Percentiles rank a stretch among this genome's conserved stretches.
These are phyloP conservation scores for Drosophila melanocephala DNA, from an alignment of 2,888 invertebrate species.

Conservation along the genomic window DNA sequence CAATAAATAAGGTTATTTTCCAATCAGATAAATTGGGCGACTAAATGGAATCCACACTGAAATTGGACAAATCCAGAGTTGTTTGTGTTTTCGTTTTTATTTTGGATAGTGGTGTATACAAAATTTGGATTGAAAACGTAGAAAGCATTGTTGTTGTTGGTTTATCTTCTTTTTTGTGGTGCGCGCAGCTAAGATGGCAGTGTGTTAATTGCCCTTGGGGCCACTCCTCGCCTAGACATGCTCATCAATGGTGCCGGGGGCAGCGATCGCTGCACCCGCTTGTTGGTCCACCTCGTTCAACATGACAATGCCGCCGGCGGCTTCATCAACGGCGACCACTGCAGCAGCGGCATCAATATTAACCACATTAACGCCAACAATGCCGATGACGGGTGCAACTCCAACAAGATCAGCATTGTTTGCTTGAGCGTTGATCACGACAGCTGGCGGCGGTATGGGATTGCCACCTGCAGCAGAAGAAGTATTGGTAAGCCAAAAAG, in stretches of 20 bases:
- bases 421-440: conserved; percentile 69
- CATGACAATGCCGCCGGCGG: conserved; percentile 77
- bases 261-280: conserved; percentile 66
- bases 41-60: not conserved
- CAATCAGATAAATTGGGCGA: too few relatives aligned
- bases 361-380: conserved; percentile 62
- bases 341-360: conserved; percentile 55
- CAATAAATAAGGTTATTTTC: conserved; percentile 2
- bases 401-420: conserved; percentile 59
- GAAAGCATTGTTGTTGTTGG: conserved; percentile 49
- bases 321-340: conserved; percentile 80
- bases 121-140: conserved; percentile 68
- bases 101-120: conserved; percentile 57
- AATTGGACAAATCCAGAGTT: not conserved
- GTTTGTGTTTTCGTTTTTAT: conserved; percentile 22
- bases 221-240: conserved; percentile 47
- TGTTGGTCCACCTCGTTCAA: conserved; percentile 78
- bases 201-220: conserved; percentile 39
- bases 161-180: conserved; percentile 14
- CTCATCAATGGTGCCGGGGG: conserved; percentile 63
- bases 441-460: conserved; percentile 82
- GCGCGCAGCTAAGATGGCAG: conserved; percentile 65
- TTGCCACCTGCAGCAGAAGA: conserved; percentile 81
- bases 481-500: not conserved
- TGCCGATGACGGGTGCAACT: conserved; percentile 55